These are phyloP conservation scores for Nephrotoma flavescens DNA, from an alignment of 2,888 invertebrate genomes.

Conservation along the genomic window DNA sequence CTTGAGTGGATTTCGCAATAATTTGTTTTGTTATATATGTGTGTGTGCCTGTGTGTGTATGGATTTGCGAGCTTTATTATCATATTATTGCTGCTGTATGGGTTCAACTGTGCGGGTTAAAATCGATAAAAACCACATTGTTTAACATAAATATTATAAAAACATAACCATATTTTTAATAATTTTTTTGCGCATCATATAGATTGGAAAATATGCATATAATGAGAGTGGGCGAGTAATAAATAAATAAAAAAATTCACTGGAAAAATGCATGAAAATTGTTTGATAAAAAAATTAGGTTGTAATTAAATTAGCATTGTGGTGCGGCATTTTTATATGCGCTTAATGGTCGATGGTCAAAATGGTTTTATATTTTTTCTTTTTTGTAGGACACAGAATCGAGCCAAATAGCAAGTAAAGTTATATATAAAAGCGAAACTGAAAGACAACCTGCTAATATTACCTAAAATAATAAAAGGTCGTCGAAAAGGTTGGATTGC, in stretches of 20 bases:
- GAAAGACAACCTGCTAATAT: too few species aligned
- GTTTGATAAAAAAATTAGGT: neutral
- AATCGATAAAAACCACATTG: constrained; percentile 17
- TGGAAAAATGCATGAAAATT: neutral
- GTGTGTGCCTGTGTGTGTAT: neutral
- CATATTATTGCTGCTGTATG: neutral
- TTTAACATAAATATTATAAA: constrained; percentile 18
- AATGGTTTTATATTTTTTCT: neutral
- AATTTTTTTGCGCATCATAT: neutral
- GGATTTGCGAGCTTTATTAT: neutral
- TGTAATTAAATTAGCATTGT: neutral
- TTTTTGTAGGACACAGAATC: too few species aligned
- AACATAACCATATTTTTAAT: neutral
- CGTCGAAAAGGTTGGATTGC: too few species aligned
- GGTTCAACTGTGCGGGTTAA: constrained; percentile 14
- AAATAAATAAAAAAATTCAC: neutral
- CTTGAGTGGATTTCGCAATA: neutral
- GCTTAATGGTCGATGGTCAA: neutral
- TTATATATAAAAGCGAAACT: too few species aligned
- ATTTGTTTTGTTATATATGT: neutral
- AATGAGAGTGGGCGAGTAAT: neutral
- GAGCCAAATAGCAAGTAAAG: too few species aligned
- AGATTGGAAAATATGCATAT: neutral
- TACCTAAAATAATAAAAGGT: too few species aligned
- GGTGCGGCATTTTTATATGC: neutral